Evolutionary conservation across 2,888 invertebrate species (phyloP), one percentile per base, ranked within the genome.

Genomic region (Protodeltote pygarga): DNA sequence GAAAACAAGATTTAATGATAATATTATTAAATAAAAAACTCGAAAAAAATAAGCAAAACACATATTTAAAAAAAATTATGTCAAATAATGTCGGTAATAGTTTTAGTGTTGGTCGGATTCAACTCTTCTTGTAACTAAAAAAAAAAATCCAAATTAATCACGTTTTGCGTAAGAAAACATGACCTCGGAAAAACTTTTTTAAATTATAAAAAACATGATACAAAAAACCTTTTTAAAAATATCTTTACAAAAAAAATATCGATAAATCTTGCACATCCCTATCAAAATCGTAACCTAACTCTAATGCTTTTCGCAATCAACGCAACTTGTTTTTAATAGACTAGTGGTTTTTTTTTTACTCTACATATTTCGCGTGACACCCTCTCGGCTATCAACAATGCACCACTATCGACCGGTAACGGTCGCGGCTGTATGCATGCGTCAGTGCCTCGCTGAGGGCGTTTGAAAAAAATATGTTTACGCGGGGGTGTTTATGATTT

Each of bases 331-430:
- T 28, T 5, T 8, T 24, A 13, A 29, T 20, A 17, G n/a, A 8
- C 4, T 6, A 34, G 29, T 20, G 13, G 1, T n/a, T 23, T 25
- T 25, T 46, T 48, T 21, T 31, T 11, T 5, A 14, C n/a, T 6
- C 8, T 5, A 10, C 21, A 13, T 27, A 27, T 21, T 13, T 29
- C n/a, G 2, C 31, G 20, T 21, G 14, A 44, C 58, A 58, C 44
- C 38, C 59, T 34, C 34, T 19, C 8, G n/a, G 21, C 25, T 34
- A 16, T 17, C 16, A 14, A 63, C 61, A 66, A 66, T 66, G 51
- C 32, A 27, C 65, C 67, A 39, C 21, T 53, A 65, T 66, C 64
- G 67, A 67, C 64, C 67, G 38, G 27, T 66, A 66, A 66, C 65
- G 65, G 65, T 50, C 28, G 0, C 15, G 64, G 60, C 45, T 44